A percentile compares a stretch with the other conserved stretches of the same genome.
Conservation (phyloP, 2,888 invertebrate species). For the Meloe dianella region DNA sequence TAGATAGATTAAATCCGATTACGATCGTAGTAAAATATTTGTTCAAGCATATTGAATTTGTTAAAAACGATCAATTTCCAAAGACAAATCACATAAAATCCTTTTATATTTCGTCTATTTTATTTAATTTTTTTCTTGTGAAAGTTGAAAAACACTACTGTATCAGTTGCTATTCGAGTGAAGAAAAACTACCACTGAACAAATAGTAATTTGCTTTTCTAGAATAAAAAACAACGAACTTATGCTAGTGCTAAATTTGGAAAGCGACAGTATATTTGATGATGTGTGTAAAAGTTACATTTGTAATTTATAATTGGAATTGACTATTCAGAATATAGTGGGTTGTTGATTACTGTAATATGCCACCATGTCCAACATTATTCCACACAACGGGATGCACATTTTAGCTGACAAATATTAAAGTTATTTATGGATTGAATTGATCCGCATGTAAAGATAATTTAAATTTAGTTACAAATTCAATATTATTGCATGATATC, state of each 20-base stretch:
- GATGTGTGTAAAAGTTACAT: neutral
- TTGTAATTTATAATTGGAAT: neutral
- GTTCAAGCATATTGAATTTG: neutral
- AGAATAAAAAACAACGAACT: no score
- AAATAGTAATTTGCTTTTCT: no score
- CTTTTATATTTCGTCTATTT: no score
- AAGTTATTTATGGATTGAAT: slow-evolving; percentile 1
- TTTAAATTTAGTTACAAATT: neutral
- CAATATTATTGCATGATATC: neutral
- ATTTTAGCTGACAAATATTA: neutral
- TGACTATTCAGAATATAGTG: neutral
- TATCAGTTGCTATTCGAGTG: no score
- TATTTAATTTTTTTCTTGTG: neutral
- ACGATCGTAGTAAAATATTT: neutral
- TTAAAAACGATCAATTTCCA: neutral
- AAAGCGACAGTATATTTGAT: neutral
- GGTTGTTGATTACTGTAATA: neutral
- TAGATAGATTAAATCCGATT: neutral
- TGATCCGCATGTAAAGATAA: neutral
- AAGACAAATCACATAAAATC: neutral
- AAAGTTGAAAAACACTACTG: no score
- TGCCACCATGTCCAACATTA: neutral
- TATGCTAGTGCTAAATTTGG: no score
- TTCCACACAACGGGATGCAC: neutral
- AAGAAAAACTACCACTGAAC: no score